Evolutionary conservation across 1,140 invertebrate species (phyloP), one percentile per base, ranked within the genome.

Genomic region (Dendrolimus kikuchii): DNA sequence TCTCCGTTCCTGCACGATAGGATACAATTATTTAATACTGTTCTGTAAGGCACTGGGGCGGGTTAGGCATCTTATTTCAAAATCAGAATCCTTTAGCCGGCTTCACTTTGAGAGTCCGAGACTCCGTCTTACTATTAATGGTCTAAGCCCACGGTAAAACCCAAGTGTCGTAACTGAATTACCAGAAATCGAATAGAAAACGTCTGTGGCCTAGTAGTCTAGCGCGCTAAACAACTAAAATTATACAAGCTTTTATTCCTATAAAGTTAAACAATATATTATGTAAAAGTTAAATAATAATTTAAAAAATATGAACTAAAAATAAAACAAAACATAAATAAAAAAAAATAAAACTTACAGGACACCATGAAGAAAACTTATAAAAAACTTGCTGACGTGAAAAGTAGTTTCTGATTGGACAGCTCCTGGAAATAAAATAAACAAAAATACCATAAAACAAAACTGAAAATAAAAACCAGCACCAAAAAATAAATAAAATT

Each of bases 311-410:
- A 62, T 55, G 40, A 57, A 43, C 46, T 44, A 8, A 55, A 9
- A 63, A 59, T 50, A 57, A 58, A 59, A 59, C 47, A 59, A 54
- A 46, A 55, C 39, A 10, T 60, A 62, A 55, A 43, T 51, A 64
- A 49, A 66, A 71, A 67, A 67, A 73, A 74, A 62, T 51, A 56
- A 71, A 74, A 80, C 78, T 80, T 76, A 84, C 77, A 84, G 67
- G 73, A 75, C 62, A 84, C 77, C 78, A 80, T 81, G 77, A 66
- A 72, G 77, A 57, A 60, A 77, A 79, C 54, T 77, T 71, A 80
- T 73, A 72, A 60, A 49, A 69, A 77, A 68, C 59, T 68, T 59
- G 60, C 46, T 51, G 45, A 23, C 23, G 23, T 40, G 55, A 59
- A 66, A 67, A 64, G 57, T 57, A 58, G 51, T 54, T 57, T 58